Evolutionary conservation across 1,140 invertebrate species (phyloP), one percentile per base, ranked within the genome.

Genomic region (Drosophila orosa): DNA sequence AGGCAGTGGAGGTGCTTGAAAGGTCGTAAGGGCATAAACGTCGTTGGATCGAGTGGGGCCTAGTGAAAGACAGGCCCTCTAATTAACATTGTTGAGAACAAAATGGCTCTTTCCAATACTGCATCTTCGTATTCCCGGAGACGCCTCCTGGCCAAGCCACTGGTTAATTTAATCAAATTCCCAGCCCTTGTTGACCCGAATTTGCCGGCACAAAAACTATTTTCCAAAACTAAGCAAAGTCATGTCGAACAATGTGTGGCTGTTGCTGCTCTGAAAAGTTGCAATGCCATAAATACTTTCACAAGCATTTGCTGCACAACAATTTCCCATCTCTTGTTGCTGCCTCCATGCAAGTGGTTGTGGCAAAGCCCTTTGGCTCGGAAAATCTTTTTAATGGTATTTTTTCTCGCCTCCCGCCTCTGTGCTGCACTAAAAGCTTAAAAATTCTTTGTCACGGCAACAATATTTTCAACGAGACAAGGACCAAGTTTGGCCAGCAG

Each of bases 361-460:
- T 54, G 60, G 42, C 57, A 52, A 31, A 29, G 55, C 31, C 50
- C 50, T 54, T 54, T 54, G 57, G 57, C 40, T 77, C 35, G 42
- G 22, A 79, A 86, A 82, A 76, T 76, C 66, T 54, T 79, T 76
- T 60, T 65, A 78, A 82, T 77, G 71, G 33, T 75, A 72, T 48
- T 42, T 25, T 25, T 22, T 54, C 29, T 15, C 35, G 22, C 22
- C 22, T 17, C 29, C n/a, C 40, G 17, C n/a, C 39, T 7, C 57
- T 39, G 9, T n/a, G 27, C 59, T 74, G 37, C 60, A 62, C 65
- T 67, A 73, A 69, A 57, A 82, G 83, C 75, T 80, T 69, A 74
- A 56, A 82, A 86, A 79, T 79, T 82, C 79, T 76, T 78, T 87
- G 78, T 65, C 63, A 69, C 76, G 83, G 57, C 78, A 75, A 73